Base-by-base conservation (phyloP, 1,140 invertebrate genomes). In the Caerostris darwini region DNA sequence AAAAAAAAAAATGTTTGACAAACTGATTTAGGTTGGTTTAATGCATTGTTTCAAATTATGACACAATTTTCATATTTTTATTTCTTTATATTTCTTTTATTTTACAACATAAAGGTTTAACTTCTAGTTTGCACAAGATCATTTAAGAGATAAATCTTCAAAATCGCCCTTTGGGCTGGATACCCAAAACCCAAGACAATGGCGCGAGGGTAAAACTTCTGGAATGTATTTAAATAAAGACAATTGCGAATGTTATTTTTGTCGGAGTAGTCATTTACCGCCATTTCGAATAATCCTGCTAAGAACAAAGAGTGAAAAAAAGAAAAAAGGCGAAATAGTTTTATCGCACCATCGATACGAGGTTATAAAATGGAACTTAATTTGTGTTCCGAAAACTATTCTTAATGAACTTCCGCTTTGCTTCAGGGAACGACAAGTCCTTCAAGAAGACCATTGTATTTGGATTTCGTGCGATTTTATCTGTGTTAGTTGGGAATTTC, bases 191-290 rank as follows among this genome's bases (percentile, higher is more conserved):
- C 8, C 10, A 12, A 77, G 12, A 77, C 19, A 53, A 50, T 77
- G 10, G 10, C 69, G 3, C 14, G 6, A 19, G 12, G 4, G 53
- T 54, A 8, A 83, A 83, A 83, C 53, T 83, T 83, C 17, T 57
- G 53, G 82, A 83, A 83, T 58, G 56, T 83, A 19, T 19, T 56
- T 83, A 56, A 83, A 83, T 83, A 54, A 57, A 56, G 82, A 83
- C 82, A 58, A 83, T 83, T 83, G 53, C 82, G n/a, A 83, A 83
- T 83, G 82, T 83, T 83, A 83, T 83, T 83, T 83, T 83, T 83
- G 17, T 34, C 8, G 8, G 50, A 12, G 19, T 10, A 77, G 69
- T 77, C 19, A 12, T 77, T 77, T 77, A 77, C 69, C 4, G 50
- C 10, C 69, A 10, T 34, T 34, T 53, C 69, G 50, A 77, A 77